Evolutionary conservation across 1,140 invertebrate species (phyloP), one percentile per base, ranked within the genome.

Genomic region (Pseudomyrmex flavicornis): DNA sequence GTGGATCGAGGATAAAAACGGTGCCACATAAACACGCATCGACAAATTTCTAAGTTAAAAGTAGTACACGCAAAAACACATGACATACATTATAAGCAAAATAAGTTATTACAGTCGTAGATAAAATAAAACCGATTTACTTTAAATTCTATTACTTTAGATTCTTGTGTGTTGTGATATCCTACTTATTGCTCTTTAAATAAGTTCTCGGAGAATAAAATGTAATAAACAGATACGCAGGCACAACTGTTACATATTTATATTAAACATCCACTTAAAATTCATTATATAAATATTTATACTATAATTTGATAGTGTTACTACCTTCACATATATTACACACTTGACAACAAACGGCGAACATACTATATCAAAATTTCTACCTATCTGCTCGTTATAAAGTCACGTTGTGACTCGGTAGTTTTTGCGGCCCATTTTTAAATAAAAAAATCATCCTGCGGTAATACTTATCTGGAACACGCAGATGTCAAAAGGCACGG

Each of bases 1-100:
- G 54, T 17, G 35, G 77, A 84, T 82, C 85, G 58, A 87, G 85
- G 77, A 88, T 80, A 77, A 72, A 70, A 85, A 83, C 69, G 70
- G 82, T 69, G 58, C 20, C 12, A 2, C 54, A 44, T 12, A 54
- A 80, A 56, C 8, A 58, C 70, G 46, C 61, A 8, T 58, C 75
- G 54, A 54, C 44, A 52, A 69, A 59, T 59, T 72, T 80, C 44
- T 59, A 69, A 15, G 20, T 12, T 35, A 35, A 35, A 35, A 35
- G 35, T 35, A 35, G 35, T 7, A 35, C 35, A 1, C 35, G 35
- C 5, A 35, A 35, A 35, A 35, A 35, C 35, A 35, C 35, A 35
- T 50, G 44, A 61, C 26, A 22, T 46, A 17, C 10, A 15, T 8
- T 7, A 46, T 20, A 26, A 20, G 58, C 22, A 59, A 58, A 46